These are phyloP conservation scores for Bothrops jararaca DNA, from an alignment of 2,113 vertebrate species.

Conservation along the genomic window DNA sequence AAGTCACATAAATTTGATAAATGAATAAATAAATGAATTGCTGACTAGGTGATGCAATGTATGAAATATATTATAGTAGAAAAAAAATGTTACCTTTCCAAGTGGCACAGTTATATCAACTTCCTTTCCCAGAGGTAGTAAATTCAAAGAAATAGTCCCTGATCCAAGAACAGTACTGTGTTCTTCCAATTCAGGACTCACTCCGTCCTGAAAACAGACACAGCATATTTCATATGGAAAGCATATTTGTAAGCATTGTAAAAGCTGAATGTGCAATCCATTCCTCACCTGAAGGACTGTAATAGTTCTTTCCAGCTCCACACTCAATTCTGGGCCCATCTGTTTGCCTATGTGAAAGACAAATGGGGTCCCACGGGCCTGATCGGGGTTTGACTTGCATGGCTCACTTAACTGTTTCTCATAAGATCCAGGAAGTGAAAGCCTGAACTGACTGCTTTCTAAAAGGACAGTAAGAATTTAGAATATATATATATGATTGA, in stretches of 20 bases:
- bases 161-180: constrained; percentile 51
- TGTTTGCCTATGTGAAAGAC: constrained; percentile 71
- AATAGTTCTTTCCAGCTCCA: constrained; percentile 64
- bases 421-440: constrained; percentile 74
- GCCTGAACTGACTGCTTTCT: constrained; percentile 62
- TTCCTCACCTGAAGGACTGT: constrained; percentile 63
- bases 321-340: constrained; percentile 55
- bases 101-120: constrained; percentile 44
- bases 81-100: constrained; percentile 62
- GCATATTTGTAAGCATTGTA: background rate
- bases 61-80: background rate
- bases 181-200: constrained; percentile 61
- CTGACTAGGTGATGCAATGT: background rate
- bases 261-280: background rate
- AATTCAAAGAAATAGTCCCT: constrained; percentile 59
- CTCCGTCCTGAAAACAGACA: constrained; percentile 54
- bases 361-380: constrained; percentile 44
- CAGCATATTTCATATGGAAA: background rate
- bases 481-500: background rate
- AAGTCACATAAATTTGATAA: background rate
- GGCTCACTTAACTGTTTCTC: constrained; percentile 65
- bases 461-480: constrained; percentile 25
- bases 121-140: constrained; percentile 65
- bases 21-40: background rate
- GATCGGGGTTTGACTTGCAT: constrained; percentile 32